phyloP scores from a whole-genome alignment of 2,888 invertebrate genomes.

The Leptinotarsa juncta region DNA sequence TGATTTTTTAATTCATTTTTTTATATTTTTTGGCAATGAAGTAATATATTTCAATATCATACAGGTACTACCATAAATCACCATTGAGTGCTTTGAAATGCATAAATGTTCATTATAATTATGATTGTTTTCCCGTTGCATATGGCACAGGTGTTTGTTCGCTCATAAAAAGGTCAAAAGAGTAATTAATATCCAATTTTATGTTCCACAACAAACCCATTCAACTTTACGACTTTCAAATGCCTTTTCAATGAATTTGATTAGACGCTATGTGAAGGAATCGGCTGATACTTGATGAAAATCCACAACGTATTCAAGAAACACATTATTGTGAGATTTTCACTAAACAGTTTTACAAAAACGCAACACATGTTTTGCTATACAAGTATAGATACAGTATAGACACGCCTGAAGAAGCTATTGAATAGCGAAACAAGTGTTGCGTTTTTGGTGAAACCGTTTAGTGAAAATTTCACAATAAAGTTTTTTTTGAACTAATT shows the following conservation, averaged over 20 bases:
- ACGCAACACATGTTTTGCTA: no score
- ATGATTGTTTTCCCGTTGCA: slow-evolving; percentile 6
- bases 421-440: no score
- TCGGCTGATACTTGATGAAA: background rate
- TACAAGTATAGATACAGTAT: no score
- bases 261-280: background rate
- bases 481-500: no score
- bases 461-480: no score
- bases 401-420: no score
- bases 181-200: slow-evolving; percentile 2
- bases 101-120: background rate
- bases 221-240: slow-evolving; percentile 3
- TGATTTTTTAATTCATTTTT: no score
- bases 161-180: background rate
- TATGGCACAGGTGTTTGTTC: slow-evolving; percentile 3
- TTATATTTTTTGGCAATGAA: no score
- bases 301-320: background rate
- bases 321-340: background rate
- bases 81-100: background rate
- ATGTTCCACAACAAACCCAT: background rate
- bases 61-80: background rate
- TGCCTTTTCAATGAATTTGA: slow-evolving; percentile 7
- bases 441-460: no score
- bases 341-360: background rate
- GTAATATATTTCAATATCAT: no score